phyloP scores from a whole-genome alignment of 2,113 vertebrate species.

The human (Homo sapiens) region DNA sequence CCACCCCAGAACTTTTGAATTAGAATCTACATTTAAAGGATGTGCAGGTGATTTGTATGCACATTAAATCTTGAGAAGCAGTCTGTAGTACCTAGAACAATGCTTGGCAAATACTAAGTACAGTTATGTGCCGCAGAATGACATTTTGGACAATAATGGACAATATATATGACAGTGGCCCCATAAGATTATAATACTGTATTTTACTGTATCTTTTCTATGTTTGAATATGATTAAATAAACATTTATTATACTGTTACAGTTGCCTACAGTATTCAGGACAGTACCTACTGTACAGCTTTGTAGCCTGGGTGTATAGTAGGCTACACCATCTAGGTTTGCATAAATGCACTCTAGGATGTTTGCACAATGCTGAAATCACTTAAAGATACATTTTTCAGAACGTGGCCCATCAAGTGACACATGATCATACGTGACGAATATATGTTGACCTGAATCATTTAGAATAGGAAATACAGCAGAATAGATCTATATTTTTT shows the following conservation, averaged over 20 bases:
- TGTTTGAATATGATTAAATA: neutral
- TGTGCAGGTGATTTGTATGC: neutral
- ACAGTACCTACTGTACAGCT: neutral
- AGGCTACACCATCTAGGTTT: neutral
- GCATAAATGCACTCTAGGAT: neutral
- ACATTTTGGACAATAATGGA: neutral
- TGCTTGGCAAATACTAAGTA: neutral
- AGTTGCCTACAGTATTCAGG: neutral
- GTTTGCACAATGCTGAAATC: neutral
- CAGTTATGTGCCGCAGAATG: neutral
- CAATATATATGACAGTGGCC: neutral
- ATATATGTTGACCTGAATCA: neutral
- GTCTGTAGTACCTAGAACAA: neutral
- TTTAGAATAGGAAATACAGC: neutral
- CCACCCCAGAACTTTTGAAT: neutral
- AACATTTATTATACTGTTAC: neutral
- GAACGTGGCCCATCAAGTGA: neutral
- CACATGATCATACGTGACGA: neutral
- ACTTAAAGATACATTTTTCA: neutral
- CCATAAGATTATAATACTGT: neutral
- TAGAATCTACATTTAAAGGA: neutral
- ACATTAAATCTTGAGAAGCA: neutral
- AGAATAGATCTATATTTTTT: neutral
- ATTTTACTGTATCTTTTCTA: neutral
- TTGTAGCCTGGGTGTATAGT: neutral